These are phyloP conservation scores for Euzophera pinguis DNA, from an alignment of 2,888 invertebrate genomes.

Conservation along the genomic window DNA sequence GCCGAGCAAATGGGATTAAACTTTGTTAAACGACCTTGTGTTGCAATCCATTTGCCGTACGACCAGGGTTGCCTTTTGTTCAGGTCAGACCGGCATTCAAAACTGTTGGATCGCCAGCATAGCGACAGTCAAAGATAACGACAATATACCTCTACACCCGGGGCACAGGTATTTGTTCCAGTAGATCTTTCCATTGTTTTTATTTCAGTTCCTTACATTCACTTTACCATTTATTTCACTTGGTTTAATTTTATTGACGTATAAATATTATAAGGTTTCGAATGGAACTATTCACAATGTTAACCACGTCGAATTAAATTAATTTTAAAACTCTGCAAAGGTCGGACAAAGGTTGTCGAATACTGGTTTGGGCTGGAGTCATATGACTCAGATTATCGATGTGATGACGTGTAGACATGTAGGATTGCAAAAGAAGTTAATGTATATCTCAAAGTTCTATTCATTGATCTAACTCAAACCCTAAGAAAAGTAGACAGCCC, in stretches of 20 bases:
- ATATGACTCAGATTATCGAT: too few relatives aligned
- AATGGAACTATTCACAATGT: too few relatives aligned
- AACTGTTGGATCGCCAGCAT: conserved; percentile 11
- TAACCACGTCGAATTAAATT: too few relatives aligned
- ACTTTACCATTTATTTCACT: too few relatives aligned
- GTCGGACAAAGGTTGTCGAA: too few relatives aligned
- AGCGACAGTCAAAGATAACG: conserved; percentile 7
- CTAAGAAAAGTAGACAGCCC: background rate
- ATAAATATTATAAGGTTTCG: too few relatives aligned
- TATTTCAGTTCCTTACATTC: background rate
- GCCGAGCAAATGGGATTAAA: conserved; percentile 68
- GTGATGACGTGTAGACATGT: too few relatives aligned
- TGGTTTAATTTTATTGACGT: too few relatives aligned
- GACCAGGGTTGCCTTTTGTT: conserved; percentile 26
- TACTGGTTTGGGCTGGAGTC: too few relatives aligned
- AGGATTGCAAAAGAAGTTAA: too few relatives aligned
- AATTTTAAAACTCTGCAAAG: too few relatives aligned
- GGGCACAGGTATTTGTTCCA: background rate
- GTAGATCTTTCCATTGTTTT: background rate
- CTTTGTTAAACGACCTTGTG: conserved; percentile 73
- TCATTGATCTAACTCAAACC: background rate
- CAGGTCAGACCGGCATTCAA: conserved; percentile 9
- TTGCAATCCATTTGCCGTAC: conserved; percentile 65
- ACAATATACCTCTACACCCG: conserved; percentile 1
- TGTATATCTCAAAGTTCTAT: background rate